Evolutionary conservation across 2,888 invertebrate genomes (phyloP), one percentile per base, ranked within the genome.

Genomic region (Sceliomorpha sp.): DNA sequence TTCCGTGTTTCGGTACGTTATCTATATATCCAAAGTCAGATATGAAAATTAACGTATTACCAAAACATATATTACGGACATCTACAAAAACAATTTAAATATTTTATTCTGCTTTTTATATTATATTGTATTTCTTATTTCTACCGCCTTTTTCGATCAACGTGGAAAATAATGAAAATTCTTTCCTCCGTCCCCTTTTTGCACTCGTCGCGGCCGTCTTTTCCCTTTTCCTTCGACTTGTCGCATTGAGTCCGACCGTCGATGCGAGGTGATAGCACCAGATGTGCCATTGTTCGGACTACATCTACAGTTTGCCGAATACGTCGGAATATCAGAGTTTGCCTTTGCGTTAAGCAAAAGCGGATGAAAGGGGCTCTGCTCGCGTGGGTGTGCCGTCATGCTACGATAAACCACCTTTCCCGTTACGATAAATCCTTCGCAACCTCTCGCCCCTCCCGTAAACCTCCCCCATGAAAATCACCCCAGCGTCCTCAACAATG

Each of bases 361-460:
- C 51, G 71, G 66, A 72, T 70, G 76, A 78, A 77, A 74, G 68
- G 71, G 73, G 72, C 70, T 75, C 67, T 45, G 51, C 62, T 70
- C 74, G 81, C 79, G 82, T 80, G 81, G 79, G 81, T 80, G 83
- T 80, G 75, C 73, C 75, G 77, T 79, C 80, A 80, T 76, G 80
- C 76, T 75, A 76, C 73, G 75, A 77, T 80, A 83, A 82, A 79
- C 76, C 73, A 72, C 69, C 69, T 70, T 70, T 64, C 63, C 48
- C 69, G 63, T 73, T 64, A 72, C 75, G 63, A 72, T 76, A 73
- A 75, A 74, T 76, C 76, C 76, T 69, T 20, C 71, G 74, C 75
- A 69, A 72, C 78, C 72, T 70, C 73, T 60, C 72, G 51, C 42
- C 42, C 56, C 59, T 74, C 72, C 55, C 56, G 51, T 50, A 44